Evolutionary conservation across 2,113 vertebrate species (phyloP).

Genomic region (Labrus mixtus): DNA sequence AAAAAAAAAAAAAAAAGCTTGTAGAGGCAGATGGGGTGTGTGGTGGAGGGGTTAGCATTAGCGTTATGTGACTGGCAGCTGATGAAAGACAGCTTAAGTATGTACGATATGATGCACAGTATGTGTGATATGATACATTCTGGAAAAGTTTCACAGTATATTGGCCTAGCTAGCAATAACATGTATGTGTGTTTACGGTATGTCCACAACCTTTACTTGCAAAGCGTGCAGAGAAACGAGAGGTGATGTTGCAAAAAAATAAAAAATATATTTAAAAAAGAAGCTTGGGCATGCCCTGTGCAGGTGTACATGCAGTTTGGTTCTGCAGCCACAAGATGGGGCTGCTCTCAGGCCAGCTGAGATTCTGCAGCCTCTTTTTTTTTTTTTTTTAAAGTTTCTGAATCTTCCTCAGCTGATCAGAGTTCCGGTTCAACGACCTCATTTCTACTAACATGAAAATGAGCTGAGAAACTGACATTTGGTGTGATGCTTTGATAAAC

Average conservation of each 20-base stretch:
- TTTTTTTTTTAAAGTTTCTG: constrained; percentile 14
- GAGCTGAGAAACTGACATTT: background rate
- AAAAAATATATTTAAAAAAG: no score
- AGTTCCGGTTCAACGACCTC: constrained; percentile 29
- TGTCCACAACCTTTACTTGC: constrained; percentile 29
- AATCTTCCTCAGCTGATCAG: constrained; percentile 40
- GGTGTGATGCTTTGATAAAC: background rate
- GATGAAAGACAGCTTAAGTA: constrained; percentile 24
- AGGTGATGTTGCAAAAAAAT: constrained; percentile 34
- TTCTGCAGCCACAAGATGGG: constrained; percentile 58
- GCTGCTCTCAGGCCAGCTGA: constrained; percentile 87
- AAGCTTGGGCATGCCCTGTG: constrained; percentile 41
- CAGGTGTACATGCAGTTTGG: constrained; percentile 27
- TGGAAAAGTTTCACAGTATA: constrained; percentile 73
- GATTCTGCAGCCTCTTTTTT: constrained; percentile 42
- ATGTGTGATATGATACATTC: constrained; percentile 71
- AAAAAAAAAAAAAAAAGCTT: constrained; percentile 21
- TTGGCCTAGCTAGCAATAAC: constrained; percentile 56
- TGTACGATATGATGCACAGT: constrained; percentile 53
- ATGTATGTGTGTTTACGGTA: constrained; percentile 22
- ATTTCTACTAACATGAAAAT: constrained; percentile 9
- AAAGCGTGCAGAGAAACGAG: constrained; percentile 29
- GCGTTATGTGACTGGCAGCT: constrained; percentile 28
- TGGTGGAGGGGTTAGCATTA: constrained; percentile 31
- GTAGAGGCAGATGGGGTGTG: constrained; percentile 72